Conservation (phyloP, 2,113 vertebrate species). For the Aphelocoma coerulescens region DNA sequence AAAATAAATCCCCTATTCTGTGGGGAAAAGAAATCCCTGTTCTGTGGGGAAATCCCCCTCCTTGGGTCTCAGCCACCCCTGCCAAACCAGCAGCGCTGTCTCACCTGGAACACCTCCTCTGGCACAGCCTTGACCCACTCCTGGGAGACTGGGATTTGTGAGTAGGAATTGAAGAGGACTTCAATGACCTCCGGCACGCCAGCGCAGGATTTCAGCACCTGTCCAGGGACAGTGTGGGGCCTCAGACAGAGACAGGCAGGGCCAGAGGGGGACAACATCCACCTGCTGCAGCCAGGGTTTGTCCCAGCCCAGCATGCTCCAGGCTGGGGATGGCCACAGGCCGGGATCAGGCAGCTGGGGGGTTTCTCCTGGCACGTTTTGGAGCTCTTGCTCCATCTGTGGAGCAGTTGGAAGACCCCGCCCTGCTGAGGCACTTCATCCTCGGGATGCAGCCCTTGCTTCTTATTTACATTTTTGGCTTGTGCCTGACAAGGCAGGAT, state of each 20-base stretch:
- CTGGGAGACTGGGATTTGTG: constrained; percentile 47
- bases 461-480: neutral
- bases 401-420: neutral
- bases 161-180: constrained; percentile 76
- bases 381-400: neutral
- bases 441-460: neutral
- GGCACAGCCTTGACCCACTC: constrained; percentile 66
- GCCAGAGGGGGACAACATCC: neutral
- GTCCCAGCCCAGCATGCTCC: accelerated
- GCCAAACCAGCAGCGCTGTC: accelerated
- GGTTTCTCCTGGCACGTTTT: accelerated
- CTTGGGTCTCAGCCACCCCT: accelerated
- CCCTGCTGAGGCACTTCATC: neutral
- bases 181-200: constrained; percentile 52
- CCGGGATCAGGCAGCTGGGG: accelerated
- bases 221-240: accelerated
- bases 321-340: accelerated
- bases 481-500: neutral
- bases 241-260: neutral
- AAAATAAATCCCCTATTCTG: no score
- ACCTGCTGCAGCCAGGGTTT: accelerated
- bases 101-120: constrained; percentile 66
- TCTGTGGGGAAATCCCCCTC: neutral
- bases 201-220: constrained; percentile 72
- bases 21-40: neutral